Evolutionary conservation across 1,140 invertebrate genomes (phyloP), one percentile per base, ranked within the genome.

Genomic region (Drosophila kepulauana): DNA sequence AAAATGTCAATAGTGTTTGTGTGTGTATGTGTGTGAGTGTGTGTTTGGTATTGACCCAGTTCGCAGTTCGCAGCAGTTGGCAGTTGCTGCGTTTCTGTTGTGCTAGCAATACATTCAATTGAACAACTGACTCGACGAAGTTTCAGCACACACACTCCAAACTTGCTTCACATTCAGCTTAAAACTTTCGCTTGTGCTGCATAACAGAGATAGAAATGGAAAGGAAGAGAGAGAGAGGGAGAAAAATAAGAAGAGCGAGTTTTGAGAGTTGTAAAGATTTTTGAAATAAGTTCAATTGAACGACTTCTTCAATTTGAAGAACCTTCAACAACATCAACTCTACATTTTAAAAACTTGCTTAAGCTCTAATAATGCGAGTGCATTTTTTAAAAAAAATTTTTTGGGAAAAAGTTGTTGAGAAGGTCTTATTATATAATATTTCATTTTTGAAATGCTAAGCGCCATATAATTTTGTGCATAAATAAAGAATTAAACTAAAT

Each of bases 81-180:
- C 20, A 20, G 20, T 25, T 25, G 20, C 20, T 25, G 3, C 20
- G 20, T 25, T 16, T 38, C 1, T 38, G 35, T 38, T 11, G 35
- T 38, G 35, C 10, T 38, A 10, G 35, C 35, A 38, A 38, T 38
- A 38, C 35, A 38, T 38, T 38, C 8, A 38, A 38, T 43, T 43
- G 41, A 43, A 13, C 41, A 41, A 11, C 7, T 3, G 38, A 41
- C 38, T 41, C 38, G 38, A 11, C 11, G 3, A 43, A 43, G 41
- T 43, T 43, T 43, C 5, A 13, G 41, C 41, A 43, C 41, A 43
- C 41, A 43, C n/a, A 43, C 41, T 43, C 41, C 41, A 43, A 43
- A 43, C 11, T 43, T 43, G n/a, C 41, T 13, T n/a, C 41, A 43
- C 11, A 43, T 43, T 43, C 11, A 43, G 41, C 41, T 13, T 13